Evolutionary conservation across 2,888 invertebrate species (phyloP).

Genomic region (Beris chalybata): DNA sequence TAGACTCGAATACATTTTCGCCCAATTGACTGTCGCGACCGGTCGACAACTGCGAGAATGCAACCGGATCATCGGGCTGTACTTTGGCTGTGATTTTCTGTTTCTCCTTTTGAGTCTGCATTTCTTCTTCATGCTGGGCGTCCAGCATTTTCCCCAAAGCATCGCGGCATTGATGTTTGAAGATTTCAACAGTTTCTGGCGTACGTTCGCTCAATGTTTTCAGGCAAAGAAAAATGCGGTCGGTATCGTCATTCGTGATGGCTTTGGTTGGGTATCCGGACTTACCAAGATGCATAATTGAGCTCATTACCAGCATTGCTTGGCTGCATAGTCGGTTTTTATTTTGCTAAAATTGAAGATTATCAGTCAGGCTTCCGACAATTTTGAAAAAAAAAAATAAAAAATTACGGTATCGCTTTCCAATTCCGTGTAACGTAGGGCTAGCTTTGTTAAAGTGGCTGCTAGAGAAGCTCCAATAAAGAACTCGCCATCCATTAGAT

Average conservation of each 20-base stretch:
- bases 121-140: slow-evolving; percentile 75
- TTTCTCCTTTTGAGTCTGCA: slow-evolving; percentile 61
- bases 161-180: slow-evolving; percentile 72
- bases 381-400: neutral
- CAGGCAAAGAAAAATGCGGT: slow-evolving; percentile 83
- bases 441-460: slow-evolving; percentile 88
- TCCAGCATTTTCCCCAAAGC: slow-evolving; percentile 82
- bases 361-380: neutral
- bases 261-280: slow-evolving; percentile 71
- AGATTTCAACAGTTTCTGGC: slow-evolving; percentile 69
- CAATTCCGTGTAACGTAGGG: slow-evolving; percentile 68
- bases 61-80: slow-evolving; percentile 85
- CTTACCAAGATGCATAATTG: slow-evolving; percentile 83
- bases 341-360: slow-evolving; percentile 40
- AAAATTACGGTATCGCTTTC: slow-evolving; percentile 49
- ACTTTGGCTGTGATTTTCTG: slow-evolving; percentile 69
- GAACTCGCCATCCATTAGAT: slow-evolving; percentile 92
- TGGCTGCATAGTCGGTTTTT: slow-evolving; percentile 72
- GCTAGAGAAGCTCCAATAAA: slow-evolving; percentile 93
- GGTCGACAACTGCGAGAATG: slow-evolving; percentile 74
- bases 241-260: slow-evolving; percentile 95
- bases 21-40: slow-evolving; percentile 64
- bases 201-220: slow-evolving; percentile 72
- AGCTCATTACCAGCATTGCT: slow-evolving; percentile 85
- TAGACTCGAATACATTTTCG: slow-evolving; percentile 87